Conservation (phyloP, 2,888 invertebrate genomes). For the Catocala fraxini region DNA sequence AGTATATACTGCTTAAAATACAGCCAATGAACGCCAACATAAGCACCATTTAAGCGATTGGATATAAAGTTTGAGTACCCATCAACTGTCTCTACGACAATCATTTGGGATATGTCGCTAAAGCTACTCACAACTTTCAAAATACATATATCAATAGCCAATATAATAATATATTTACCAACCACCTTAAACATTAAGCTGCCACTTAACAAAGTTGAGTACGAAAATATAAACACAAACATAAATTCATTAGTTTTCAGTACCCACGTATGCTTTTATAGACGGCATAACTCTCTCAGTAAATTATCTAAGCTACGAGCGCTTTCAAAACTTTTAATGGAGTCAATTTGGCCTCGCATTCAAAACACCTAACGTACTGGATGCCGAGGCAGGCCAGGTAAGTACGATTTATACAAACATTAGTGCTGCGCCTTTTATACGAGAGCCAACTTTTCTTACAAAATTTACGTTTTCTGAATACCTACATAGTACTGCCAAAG, state of each 20-base stretch:
- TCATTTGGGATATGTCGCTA: conserved; percentile 26
- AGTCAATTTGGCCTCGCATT: conserved; percentile 85
- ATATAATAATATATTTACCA: conserved; percentile 13
- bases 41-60: conserved; percentile 48
- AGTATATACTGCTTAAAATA: conserved; percentile 33
- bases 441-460: conserved; percentile 57
- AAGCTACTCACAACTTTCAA: background rate
- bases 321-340: conserved; percentile 87
- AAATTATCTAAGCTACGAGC: conserved; percentile 85
- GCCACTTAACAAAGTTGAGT: conserved; percentile 51
- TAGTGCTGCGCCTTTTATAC: conserved; percentile 66
- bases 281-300: conserved; percentile 80
- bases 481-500: conserved; percentile 44
- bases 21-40: conserved; percentile 31
- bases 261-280: conserved; percentile 76
- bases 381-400: conserved; percentile 67
- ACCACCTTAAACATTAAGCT: conserved; percentile 46
- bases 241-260: conserved; percentile 80
- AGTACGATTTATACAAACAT: conserved; percentile 79
- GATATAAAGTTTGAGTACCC: conserved; percentile 37
- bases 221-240: conserved; percentile 67
- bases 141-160: conserved; percentile 9
- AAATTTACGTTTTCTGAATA: conserved; percentile 54
- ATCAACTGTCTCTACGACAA: conserved; percentile 40
- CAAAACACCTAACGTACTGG: conserved; percentile 78